phyloP scores from a whole-genome alignment of 2,113 vertebrate genomes.

The Pelodiscus sinensis region DNA sequence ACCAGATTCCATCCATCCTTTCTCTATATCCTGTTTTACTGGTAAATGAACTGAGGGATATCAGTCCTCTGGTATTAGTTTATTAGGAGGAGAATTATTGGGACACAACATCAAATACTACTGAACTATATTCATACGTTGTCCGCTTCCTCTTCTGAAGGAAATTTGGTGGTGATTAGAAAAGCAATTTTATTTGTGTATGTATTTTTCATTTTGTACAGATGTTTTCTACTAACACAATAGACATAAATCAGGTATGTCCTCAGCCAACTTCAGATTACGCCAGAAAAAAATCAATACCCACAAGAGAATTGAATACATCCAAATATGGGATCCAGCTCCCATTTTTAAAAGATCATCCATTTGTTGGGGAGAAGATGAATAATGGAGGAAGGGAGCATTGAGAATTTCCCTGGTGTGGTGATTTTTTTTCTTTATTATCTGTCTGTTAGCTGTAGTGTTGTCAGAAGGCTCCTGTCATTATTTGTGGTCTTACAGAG shows the following conservation, averaged over 20 bases:
- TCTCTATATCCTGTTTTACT: not conserved
- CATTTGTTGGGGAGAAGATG: not conserved
- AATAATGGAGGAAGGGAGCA: not conserved
- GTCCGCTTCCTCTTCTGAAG: not conserved
- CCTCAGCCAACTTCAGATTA: not conserved
- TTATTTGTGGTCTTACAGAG: not conserved
- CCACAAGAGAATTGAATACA: rapidly evolving
- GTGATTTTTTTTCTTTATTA: not conserved
- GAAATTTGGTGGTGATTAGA: not conserved
- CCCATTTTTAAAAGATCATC: not conserved
- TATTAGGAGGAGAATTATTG: not conserved
- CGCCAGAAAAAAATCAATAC: not conserved
- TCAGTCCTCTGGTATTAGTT: not conserved
- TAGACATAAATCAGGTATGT: not conserved
- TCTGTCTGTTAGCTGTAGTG: not conserved
- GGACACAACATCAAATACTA: not conserved
- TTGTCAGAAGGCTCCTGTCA: not conserved
- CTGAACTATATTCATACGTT: rapidly evolving
- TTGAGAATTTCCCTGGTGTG: rapidly evolving
- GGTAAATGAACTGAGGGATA: not conserved
- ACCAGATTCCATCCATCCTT: rapidly evolving
- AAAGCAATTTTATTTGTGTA: not conserved
- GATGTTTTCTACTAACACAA: not conserved
- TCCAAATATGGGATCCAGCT: not conserved
- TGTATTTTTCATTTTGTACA: not conserved